phyloP scores from a whole-genome alignment of 2,797 vertebrate species.

The Enteromius anoplus region DNA sequence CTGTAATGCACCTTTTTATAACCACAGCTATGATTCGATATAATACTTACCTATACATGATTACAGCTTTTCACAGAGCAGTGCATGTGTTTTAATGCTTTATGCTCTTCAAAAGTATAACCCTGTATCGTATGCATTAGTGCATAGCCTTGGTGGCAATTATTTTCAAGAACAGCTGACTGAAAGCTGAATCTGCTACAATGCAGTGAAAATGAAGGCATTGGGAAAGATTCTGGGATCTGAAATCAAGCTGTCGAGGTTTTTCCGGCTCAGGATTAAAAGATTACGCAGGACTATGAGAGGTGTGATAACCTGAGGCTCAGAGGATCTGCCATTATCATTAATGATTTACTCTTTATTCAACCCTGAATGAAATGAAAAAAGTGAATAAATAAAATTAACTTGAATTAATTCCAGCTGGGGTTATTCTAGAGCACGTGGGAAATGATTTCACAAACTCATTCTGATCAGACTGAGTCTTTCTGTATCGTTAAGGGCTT shows the following conservation, averaged over 20 bases:
- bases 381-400: neutral
- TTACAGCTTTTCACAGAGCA: neutral
- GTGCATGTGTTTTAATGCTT: neutral
- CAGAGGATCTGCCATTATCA: slow-evolving; percentile 8
- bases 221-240: neutral
- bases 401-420: neutral
- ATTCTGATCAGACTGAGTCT: neutral
- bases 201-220: neutral
- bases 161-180: neutral
- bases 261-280: slow-evolving; percentile 39
- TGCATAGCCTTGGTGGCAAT: neutral
- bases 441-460: neutral
- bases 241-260: neutral
- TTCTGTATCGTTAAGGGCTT: neutral
- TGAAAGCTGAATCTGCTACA: neutral
- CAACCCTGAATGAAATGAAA: neutral
- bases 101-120: neutral
- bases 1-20: neutral
- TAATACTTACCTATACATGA: neutral
- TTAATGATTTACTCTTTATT: neutral
- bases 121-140: neutral
- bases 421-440: neutral
- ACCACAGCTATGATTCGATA: neutral
- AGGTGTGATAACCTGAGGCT: neutral
- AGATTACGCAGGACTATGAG: slow-evolving; percentile 28